Percentiles rank a stretch among this genome's conserved stretches.
These are phyloP conservation scores for Cyrtorhinus lividipennis DNA, from an alignment of 1,140 invertebrate genomes.

Conservation along the genomic window DNA sequence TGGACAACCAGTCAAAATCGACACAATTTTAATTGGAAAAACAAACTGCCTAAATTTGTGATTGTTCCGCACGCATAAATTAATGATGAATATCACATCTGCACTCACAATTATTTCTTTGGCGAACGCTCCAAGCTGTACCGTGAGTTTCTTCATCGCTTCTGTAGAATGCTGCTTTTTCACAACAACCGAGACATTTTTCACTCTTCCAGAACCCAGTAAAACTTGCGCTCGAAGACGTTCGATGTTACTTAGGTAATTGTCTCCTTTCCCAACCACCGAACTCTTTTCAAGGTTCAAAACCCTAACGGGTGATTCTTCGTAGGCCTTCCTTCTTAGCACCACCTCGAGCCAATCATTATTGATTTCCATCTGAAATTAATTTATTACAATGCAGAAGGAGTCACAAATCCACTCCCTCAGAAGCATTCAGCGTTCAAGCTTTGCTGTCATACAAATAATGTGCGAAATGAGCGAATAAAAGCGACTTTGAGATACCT, in stretches of 20 bases:
- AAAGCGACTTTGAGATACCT: no score
- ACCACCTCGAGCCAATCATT: not conserved
- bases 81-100: no score
- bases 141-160: not conserved
- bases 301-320: not conserved
- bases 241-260: not conserved
- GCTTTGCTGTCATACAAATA: no score
- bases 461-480: no score
- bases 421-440: no score
- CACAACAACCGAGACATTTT: not conserved
- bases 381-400: no score
- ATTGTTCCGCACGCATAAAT: no score
- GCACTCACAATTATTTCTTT: not conserved
- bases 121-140: not conserved
- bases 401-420: no score
- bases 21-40: no score
- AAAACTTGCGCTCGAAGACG: not conserved
- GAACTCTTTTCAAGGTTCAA: not conserved
- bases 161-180: not conserved
- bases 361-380: no score
- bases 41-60: no score
- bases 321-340: not conserved
- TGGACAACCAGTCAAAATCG: no score
- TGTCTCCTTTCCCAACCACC: not conserved
- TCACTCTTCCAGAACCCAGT: not conserved